phyloP scores from a whole-genome alignment of 2,113 vertebrate genomes.

The Poecile atricapillus region DNA sequence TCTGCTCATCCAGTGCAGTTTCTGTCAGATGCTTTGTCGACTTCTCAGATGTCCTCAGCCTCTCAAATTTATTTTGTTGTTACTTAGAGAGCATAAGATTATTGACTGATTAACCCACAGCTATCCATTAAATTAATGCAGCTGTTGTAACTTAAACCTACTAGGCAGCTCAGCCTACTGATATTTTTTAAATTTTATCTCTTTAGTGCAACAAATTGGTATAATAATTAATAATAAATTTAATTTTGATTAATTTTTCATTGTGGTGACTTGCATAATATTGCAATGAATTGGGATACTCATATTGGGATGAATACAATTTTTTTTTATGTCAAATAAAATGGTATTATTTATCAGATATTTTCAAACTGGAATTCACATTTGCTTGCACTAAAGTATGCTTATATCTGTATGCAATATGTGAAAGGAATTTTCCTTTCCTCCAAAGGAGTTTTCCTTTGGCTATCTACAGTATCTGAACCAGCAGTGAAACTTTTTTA shows the following conservation, averaged over 20 bases:
- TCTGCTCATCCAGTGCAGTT: neutral
- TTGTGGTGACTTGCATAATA: neutral
- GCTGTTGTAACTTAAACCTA: neutral
- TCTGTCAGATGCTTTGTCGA: neutral
- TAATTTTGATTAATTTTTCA: neutral
- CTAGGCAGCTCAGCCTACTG: neutral
- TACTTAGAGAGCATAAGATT: neutral
- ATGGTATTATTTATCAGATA: neutral
- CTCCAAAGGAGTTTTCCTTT: neutral
- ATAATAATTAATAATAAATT: neutral
- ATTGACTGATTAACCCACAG: neutral
- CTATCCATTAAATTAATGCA: neutral
- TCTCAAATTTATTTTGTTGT: neutral
- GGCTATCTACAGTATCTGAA: neutral
- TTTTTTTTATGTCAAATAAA: neutral
- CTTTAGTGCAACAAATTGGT: neutral
- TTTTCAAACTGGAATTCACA: neutral
- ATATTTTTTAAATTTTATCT: neutral
- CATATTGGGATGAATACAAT: neutral
- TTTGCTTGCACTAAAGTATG: neutral
- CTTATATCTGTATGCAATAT: neutral
- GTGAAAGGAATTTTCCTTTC: neutral
- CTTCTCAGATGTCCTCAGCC: neutral
- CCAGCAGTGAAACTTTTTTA: neutral
- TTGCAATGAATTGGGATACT: neutral